phyloP scores from a whole-genome alignment of 2,888 invertebrate species.

The Chymomyza caudatula region DNA sequence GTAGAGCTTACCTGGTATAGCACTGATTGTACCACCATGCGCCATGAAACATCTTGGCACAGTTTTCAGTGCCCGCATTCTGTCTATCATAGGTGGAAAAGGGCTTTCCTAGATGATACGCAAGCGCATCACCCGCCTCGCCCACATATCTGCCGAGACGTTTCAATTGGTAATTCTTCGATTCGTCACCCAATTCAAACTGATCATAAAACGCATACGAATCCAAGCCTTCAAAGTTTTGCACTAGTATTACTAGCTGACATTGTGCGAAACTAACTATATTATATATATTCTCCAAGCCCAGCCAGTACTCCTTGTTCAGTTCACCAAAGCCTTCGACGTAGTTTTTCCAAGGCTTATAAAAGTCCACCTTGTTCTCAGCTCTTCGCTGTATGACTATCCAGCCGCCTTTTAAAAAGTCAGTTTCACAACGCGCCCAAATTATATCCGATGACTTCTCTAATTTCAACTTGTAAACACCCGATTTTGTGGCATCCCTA shows the following conservation, averaged over 20 bases:
- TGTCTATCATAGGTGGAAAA: neutral
- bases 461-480: too few species aligned
- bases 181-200: neutral
- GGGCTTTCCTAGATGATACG: neutral
- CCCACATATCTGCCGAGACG: neutral
- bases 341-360: neutral
- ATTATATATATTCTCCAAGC: neutral
- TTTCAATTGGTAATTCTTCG: neutral
- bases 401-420: neutral
- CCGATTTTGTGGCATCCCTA: too few species aligned
- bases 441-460: too few species aligned
- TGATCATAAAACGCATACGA: neutral
- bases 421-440: neutral
- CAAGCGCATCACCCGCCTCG: neutral
- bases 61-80: neutral
- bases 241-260: neutral
- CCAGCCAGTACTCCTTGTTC: neutral
- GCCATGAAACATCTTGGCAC: neutral
- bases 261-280: neutral
- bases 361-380: neutral
- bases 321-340: neutral
- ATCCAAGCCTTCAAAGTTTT: neutral
- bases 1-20: neutral
- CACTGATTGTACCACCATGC: conserved; percentile 3
- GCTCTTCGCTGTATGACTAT: neutral